Evolutionary conservation across 2,888 invertebrate species (phyloP).

Genomic region (Julus scandinavius): DNA sequence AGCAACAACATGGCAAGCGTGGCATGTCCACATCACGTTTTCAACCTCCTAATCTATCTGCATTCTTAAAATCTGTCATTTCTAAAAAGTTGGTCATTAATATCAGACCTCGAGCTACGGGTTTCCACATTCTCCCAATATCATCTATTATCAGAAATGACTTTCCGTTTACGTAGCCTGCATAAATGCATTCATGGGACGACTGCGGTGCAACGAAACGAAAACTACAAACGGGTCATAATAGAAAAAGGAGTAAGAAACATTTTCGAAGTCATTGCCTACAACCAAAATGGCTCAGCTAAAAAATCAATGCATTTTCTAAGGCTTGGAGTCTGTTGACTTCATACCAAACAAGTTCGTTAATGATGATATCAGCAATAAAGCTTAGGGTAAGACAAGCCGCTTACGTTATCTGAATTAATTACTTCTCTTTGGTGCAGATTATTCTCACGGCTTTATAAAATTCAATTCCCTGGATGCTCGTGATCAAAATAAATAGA

Average conservation of each 20-base stretch:
- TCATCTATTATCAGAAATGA: slow-evolving; percentile 39
- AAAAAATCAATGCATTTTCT: slow-evolving; percentile 28
- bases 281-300: neutral
- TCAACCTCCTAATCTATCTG: slow-evolving; percentile 17
- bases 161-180: neutral
- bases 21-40: slow-evolving; percentile 27
- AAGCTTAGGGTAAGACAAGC: slow-evolving; percentile 47
- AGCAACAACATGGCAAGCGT: slow-evolving; percentile 20
- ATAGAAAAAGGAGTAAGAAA: slow-evolving; percentile 11
- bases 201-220: neutral
- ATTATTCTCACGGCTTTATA: slow-evolving; percentile 19
- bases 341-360: slow-evolving; percentile 18
- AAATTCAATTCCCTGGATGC: neutral
- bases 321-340: neutral
- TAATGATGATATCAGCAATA: slow-evolving; percentile 48
- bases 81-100: neutral
- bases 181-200: neutral
- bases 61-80: slow-evolving; percentile 24
- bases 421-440: slow-evolving; percentile 3
- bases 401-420: slow-evolving; percentile 46
- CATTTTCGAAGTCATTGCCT: slow-evolving; percentile 13
- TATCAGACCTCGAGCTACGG: neutral
- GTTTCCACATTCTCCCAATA: slow-evolving; percentile 35
- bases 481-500: neutral
- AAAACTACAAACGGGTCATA: neutral